Conservation (phyloP, 2,888 invertebrate species). For the Oligia strigilis region DNA sequence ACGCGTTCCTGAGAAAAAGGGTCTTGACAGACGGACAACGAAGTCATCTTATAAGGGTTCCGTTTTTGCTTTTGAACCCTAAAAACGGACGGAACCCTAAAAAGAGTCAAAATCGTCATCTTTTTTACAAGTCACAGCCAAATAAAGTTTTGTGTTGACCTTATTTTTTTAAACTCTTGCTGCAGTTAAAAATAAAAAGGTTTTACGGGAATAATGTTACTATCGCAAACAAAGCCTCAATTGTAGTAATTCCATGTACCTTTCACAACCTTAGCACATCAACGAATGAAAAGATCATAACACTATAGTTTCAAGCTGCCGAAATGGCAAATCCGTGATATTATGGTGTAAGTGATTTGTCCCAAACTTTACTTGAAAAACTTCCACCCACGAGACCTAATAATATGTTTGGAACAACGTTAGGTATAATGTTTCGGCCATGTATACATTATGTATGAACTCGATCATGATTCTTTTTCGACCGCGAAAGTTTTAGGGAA, state of each 20-base stretch:
- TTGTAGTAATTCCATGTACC: neutral
- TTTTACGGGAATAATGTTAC: neutral
- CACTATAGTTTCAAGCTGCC: neutral
- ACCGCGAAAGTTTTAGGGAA: slow-evolving; percentile 60
- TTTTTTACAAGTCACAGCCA: no score
- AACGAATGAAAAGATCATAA: neutral
- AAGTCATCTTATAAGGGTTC: no score
- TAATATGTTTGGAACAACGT: slow-evolving; percentile 41
- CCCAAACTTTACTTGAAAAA: slow-evolving; percentile 39
- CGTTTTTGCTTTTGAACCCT: no score
- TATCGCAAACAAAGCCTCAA: neutral
- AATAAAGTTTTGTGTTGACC: no score
- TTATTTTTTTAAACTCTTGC: neutral
- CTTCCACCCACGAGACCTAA: slow-evolving; percentile 24
- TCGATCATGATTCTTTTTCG: slow-evolving; percentile 63
- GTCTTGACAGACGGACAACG: no score
- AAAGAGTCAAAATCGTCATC: no score
- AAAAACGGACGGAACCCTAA: no score
- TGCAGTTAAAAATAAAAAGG: neutral
- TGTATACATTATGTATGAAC: slow-evolving; percentile 59
- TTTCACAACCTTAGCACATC: neutral
- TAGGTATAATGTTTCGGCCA: slow-evolving; percentile 39
- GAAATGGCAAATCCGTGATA: slow-evolving; percentile 8
- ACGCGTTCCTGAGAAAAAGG: no score
- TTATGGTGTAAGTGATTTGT: slow-evolving; percentile 7